Percentiles rank a stretch among this genome's conserved stretches.
phyloP scores from a whole-genome alignment of 2,113 vertebrate species.

The Recurvirostra avosetta region DNA sequence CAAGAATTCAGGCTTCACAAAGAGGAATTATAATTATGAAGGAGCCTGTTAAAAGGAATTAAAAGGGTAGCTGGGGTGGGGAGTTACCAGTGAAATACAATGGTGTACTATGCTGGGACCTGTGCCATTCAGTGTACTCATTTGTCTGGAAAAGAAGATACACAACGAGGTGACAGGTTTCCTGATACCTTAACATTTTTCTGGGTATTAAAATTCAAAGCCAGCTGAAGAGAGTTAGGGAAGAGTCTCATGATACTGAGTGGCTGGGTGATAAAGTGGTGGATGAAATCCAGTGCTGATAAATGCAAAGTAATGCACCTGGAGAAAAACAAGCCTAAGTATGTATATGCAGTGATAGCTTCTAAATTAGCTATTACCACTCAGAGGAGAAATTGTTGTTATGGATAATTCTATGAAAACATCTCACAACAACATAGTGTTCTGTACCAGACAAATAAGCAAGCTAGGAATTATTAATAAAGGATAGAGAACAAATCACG shows the following conservation, averaged over 20 bases:
- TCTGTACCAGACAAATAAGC: neutral
- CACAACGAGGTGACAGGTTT: neutral
- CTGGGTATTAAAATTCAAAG: conserved; percentile 13
- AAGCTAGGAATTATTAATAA: conserved; percentile 5
- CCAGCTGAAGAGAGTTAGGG: conserved; percentile 1
- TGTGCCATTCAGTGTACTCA: neutral
- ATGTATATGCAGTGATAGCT: neutral
- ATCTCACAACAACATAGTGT: neutral
- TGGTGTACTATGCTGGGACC: neutral
- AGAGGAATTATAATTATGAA: neutral
- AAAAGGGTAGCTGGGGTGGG: neutral
- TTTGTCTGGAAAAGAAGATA: neutral
- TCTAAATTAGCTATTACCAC: conserved; percentile 29
- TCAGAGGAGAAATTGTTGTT: neutral
- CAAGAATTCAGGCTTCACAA: neutral
- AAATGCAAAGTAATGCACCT: conserved; percentile 22
- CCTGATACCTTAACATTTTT: neutral
- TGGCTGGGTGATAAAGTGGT: conserved; percentile 19
- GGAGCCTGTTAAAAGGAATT: neutral
- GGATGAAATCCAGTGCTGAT: neutral
- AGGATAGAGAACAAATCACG: neutral
- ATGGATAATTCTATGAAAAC: conserved; percentile 10
- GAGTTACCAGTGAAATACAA: neutral
- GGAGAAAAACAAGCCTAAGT: conserved; percentile 13
- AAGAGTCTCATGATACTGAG: neutral